Evolutionary conservation across 2,888 invertebrate species (phyloP), one percentile per base, ranked within the genome.

Genomic region (Chrysolina oricalcia): DNA sequence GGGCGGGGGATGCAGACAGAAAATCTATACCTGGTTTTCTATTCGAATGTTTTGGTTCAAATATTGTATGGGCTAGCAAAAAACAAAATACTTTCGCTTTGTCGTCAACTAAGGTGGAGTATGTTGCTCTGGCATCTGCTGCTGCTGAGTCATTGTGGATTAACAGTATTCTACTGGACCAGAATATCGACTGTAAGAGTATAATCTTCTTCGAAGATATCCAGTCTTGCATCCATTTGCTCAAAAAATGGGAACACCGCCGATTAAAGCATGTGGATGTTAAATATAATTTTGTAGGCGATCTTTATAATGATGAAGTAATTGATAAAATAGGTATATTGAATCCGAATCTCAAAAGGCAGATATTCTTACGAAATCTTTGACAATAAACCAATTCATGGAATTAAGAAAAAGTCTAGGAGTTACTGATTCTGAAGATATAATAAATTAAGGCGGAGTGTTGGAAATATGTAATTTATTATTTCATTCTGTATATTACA

Each of bases 191-290:
- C 35, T 21, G 23, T 21, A 63, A 63, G n/a, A 35, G 46, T 46
- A 46, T 46, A 46, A 46, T 46, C n/a, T 10, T 46, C 15, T 41
- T 19, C 40, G 43, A 65, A 43, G 40, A 65, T 40, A 65, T 46
- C 43, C 65, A 65, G 43, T 46, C 65, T 21, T 74, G 74, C 69
- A 78, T 77, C 40, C 56, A 74, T 27, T 40, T 76, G 15, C 17
- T 67, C n/a, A 41, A 59, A n/a, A 63, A 62, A 46, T 56, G 56
- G 41, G 71, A 77, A 75, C 71, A 72, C 46, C 65, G 73, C 63
- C 70, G 70, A 76, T 27, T 72, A 41, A 73, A 73, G 23, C 77
- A 72, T 67, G 69, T 74, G 43, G 75, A 74, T 64, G 64, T 70
- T 41, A 53, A 68, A 19, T 78, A 76, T 74, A 76, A 74, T 64